These are phyloP conservation scores for Pygathrix nemaeus DNA, from an alignment of 2,113 vertebrate genomes.

Conservation along the genomic window DNA sequence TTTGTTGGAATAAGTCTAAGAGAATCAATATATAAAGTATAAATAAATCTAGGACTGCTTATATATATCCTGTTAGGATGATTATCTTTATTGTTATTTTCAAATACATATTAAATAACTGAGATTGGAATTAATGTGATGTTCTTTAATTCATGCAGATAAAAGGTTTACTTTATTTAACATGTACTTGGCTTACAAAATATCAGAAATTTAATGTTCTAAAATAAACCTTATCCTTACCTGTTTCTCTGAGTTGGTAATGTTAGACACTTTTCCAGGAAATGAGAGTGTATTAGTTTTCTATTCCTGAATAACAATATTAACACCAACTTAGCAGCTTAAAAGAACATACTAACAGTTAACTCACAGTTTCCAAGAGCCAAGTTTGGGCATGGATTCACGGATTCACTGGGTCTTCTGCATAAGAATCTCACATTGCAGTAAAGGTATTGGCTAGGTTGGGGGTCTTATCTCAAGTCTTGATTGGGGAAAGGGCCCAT, in stretches of 20 bases:
- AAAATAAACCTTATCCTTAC: neutral
- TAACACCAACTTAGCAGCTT: neutral
- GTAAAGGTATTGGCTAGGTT: neutral
- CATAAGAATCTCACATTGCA: neutral
- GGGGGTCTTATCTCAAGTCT: neutral
- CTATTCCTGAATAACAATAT: neutral
- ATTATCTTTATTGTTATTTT: neutral
- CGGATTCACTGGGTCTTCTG: neutral
- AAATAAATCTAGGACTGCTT: neutral
- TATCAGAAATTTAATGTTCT: neutral
- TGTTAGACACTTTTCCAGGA: neutral
- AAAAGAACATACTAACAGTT: neutral
- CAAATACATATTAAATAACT: neutral
- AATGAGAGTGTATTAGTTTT: neutral
- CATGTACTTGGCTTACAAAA: neutral
- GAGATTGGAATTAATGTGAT: neutral
- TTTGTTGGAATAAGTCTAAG: neutral
- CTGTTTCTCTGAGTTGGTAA: neutral
- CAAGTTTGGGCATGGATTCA: neutral
- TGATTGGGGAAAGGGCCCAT: neutral
- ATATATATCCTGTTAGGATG: neutral
- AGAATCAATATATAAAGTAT: neutral
- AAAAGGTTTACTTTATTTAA: constrained; percentile 26
- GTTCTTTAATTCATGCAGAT: neutral
- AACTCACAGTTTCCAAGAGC: neutral